These are phyloP conservation scores for Hydrochoerus hydrochaeris DNA, from an alignment of 2,113 vertebrate genomes.

Conservation along the genomic window DNA sequence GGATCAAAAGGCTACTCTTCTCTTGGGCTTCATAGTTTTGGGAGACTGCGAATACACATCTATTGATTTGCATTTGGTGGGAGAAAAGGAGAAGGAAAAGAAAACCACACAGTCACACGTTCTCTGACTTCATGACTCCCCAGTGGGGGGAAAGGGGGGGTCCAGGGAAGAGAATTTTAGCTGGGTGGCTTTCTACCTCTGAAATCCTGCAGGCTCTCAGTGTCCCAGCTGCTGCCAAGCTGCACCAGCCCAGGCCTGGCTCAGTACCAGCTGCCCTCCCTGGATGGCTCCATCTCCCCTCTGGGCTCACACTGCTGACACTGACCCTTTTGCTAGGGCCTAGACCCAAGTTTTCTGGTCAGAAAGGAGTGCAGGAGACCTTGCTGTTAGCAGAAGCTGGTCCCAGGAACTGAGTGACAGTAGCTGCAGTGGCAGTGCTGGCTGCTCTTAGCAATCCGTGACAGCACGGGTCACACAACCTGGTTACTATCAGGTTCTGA, in stretches of 20 bases:
- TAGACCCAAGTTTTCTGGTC: constrained; percentile 22
- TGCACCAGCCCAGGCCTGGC: background rate
- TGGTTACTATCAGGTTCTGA: background rate
- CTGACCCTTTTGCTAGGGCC: constrained; percentile 53
- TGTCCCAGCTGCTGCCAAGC: background rate
- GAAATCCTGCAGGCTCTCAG: background rate
- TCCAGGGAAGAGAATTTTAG: constrained; percentile 54
- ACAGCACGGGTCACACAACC: background rate
- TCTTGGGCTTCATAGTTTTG: constrained; percentile 85
- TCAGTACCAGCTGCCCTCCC: background rate
- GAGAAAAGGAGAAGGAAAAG: constrained; percentile 68
- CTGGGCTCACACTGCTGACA: background rate
- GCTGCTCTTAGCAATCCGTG: background rate
- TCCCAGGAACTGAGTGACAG: background rate
- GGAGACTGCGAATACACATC: constrained; percentile 86
- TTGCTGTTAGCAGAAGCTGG: constrained; percentile 3
- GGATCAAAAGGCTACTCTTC: constrained; percentile 88
- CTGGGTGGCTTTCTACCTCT: constrained; percentile 38
- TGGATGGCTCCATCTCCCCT: background rate
- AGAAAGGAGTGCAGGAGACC: background rate
- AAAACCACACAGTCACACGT: constrained; percentile 65
- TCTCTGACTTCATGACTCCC: constrained; percentile 72
- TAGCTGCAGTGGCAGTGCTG: background rate
- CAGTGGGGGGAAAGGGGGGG: background rate
- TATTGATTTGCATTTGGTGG: constrained; percentile 88